These are phyloP conservation scores for Ectropis crepuscularia DNA, from an alignment of 2,888 invertebrate genomes.

Conservation along the genomic window DNA sequence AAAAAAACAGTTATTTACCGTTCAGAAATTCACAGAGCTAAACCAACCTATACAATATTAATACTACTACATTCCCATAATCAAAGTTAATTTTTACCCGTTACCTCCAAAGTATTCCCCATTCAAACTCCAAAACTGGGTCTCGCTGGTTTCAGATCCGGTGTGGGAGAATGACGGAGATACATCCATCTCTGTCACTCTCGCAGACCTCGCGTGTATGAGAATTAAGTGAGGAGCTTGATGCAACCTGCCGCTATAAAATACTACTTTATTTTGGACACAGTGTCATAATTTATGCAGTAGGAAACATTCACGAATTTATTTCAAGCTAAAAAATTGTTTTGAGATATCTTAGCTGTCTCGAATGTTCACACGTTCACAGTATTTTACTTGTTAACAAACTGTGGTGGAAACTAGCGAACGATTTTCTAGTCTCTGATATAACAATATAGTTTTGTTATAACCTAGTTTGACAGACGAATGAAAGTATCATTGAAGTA, in stretches of 20 bases:
- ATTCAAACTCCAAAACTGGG: constrained; percentile 28
- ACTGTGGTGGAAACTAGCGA: too few relatives aligned
- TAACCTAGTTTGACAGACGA: too few relatives aligned
- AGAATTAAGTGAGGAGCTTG: constrained; percentile 31
- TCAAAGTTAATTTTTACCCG: neutral
- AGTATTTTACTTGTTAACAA: too few relatives aligned
- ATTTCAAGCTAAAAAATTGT: too few relatives aligned
- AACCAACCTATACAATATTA: neutral
- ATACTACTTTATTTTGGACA: constrained; percentile 28
- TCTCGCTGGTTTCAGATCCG: constrained; percentile 60
- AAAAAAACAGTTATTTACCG: neutral
- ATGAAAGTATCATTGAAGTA: too few relatives aligned
- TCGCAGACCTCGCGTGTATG: constrained; percentile 25
- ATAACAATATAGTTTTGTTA: too few relatives aligned
- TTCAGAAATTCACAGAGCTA: neutral
- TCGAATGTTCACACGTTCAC: too few relatives aligned
- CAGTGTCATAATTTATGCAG: constrained; percentile 8
- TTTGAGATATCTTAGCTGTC: too few relatives aligned
- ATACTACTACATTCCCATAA: neutral
- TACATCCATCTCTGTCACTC: constrained; percentile 39
- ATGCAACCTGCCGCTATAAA: constrained; percentile 22
- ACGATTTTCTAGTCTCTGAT: too few relatives aligned
- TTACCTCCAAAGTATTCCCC: constrained; percentile 8
- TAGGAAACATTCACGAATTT: neutral
- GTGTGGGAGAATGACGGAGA: constrained; percentile 55